Conservation (phyloP, 1,140 invertebrate genomes). For the Panulirus ornatus region DNA sequence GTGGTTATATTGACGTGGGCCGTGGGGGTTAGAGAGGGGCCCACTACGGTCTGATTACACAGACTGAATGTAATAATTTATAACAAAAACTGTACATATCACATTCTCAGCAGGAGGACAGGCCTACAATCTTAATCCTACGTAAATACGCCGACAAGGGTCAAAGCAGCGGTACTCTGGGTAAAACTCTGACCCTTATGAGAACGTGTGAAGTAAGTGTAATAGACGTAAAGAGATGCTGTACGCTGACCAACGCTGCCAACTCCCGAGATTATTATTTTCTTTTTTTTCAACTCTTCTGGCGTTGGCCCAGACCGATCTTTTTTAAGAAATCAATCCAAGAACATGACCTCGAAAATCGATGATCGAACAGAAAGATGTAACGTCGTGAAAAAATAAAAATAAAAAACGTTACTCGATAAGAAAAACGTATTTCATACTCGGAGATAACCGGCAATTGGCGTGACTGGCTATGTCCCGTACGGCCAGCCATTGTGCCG, state of each 20-base stretch:
- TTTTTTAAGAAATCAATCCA: background rate
- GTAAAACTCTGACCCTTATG: constrained; percentile 35
- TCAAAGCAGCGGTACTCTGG: background rate
- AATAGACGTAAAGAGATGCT: constrained; percentile 40
- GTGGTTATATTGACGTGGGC: constrained; percentile 9
- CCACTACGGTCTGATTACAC: constrained; percentile 31
- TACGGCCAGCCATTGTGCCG: constrained; percentile 58
- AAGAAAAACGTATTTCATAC: too few species aligned
- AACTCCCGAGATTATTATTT: constrained; percentile 15
- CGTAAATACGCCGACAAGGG: constrained; percentile 16
- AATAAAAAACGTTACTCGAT: too few species aligned
- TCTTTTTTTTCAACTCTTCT: background rate
- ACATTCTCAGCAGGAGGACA: constrained; percentile 37
- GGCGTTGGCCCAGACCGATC: too few species aligned
- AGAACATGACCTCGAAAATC: too few species aligned
- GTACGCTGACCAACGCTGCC: background rate
- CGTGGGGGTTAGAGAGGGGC: background rate
- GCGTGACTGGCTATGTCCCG: constrained; percentile 52
- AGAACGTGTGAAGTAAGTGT: constrained; percentile 51
- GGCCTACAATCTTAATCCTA: constrained; percentile 45
- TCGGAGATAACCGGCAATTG: background rate
- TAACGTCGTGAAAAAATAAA: too few species aligned
- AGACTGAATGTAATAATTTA: constrained; percentile 39
- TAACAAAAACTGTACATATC: constrained; percentile 20
- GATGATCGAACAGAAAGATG: too few species aligned